Evolutionary conservation across 2,888 invertebrate genomes (phyloP).

Genomic region (Phyllotreta striolata): DNA sequence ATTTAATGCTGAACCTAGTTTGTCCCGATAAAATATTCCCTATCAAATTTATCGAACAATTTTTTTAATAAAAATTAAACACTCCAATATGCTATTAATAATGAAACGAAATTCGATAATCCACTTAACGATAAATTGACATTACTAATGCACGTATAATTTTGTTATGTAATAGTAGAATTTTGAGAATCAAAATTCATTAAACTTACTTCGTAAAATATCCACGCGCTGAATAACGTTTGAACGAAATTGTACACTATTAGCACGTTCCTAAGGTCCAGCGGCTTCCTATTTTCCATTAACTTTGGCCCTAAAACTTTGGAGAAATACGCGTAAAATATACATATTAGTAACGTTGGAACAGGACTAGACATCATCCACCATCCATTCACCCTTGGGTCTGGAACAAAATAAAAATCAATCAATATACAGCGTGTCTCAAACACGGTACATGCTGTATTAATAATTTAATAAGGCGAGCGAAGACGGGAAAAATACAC

Average conservation of each 20-base stretch:
- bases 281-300: slow-evolving; percentile 91
- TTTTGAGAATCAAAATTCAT: neutral
- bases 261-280: slow-evolving; percentile 80
- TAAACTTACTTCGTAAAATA: slow-evolving; percentile 77
- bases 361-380: slow-evolving; percentile 93
- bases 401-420: slow-evolving; percentile 66
- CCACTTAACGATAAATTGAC: too few relatives aligned
- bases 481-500: too few relatives aligned
- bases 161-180: neutral
- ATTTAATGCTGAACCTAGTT: neutral
- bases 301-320: slow-evolving; percentile 82
- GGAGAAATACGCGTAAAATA: slow-evolving; percentile 88
- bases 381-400: slow-evolving; percentile 90
- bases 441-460: neutral
- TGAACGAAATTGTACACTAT: slow-evolving; percentile 89
- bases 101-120: too few relatives aligned
- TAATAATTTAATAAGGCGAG: neutral
- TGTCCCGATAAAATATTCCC: too few relatives aligned
- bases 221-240: slow-evolving; percentile 90
- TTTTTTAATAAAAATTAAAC: neutral
- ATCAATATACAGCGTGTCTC: neutral
- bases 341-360: slow-evolving; percentile 88
- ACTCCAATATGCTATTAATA: too few relatives aligned
- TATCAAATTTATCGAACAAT: too few relatives aligned
- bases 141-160: too few relatives aligned